Evolutionary conservation across 2,113 vertebrate genomes (phyloP).

Genomic region (Hippoglossus stenolepis): DNA sequence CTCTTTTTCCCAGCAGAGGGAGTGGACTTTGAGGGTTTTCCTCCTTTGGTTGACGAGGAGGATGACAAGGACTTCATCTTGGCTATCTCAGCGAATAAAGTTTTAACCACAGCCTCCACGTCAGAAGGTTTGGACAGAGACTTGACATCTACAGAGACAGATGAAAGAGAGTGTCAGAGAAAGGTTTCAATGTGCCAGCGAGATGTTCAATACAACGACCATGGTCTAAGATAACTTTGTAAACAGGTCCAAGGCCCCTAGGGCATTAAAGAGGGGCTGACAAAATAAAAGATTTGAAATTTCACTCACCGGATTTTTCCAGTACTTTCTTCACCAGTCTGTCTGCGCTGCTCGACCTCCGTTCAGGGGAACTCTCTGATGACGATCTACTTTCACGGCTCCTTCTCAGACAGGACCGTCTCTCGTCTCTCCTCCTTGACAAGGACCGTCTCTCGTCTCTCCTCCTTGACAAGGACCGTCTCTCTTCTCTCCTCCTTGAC

Average conservation of each 20-base stretch:
- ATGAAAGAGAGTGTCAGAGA: no score
- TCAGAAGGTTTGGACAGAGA: constrained; percentile 54
- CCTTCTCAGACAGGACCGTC: neutral
- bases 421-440: neutral
- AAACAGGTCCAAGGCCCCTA: no score
- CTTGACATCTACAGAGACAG: constrained; percentile 43
- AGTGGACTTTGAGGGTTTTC: neutral
- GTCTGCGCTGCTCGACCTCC: constrained; percentile 19
- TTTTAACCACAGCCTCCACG: constrained; percentile 69
- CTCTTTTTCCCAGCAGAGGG: neutral
- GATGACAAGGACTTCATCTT: constrained; percentile 57
- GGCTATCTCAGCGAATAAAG: constrained; percentile 68
- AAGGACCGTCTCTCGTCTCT: neutral
- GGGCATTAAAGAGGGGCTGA: no score
- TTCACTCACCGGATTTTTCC: constrained; percentile 62
- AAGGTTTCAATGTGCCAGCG: neutral
- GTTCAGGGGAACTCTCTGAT: neutral
- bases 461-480: neutral
- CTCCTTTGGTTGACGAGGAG: neutral
- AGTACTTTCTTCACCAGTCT: constrained; percentile 60
- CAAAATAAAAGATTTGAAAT: neutral
- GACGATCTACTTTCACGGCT: neutral
- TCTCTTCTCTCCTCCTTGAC: neutral
- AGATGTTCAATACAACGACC: no score
- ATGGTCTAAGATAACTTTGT: no score